A percentile compares a stretch with the other conserved stretches of the same genome.
Evolutionary conservation across 2,797 vertebrate genomes (phyloP).

Genomic region (Amphiprion clarkii): DNA sequence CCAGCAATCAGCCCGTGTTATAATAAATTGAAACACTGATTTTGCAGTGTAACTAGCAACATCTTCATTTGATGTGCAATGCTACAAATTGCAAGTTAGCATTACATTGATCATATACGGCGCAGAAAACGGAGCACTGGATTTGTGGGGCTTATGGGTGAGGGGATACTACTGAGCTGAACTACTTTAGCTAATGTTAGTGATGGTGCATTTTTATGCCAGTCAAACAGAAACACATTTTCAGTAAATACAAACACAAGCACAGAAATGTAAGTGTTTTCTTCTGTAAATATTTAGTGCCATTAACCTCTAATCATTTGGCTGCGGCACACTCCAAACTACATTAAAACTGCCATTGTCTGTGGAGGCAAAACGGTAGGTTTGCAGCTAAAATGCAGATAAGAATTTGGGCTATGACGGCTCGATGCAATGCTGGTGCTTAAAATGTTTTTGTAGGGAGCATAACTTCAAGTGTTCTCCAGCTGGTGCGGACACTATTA

Average conservation of each 20-base stretch:
- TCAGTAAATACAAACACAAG: constrained; percentile 39
- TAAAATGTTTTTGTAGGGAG: background rate
- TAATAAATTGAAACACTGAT: constrained; percentile 2
- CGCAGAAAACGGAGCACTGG: constrained; percentile 28
- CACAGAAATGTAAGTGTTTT: constrained; percentile 17
- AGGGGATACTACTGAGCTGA: constrained; percentile 4
- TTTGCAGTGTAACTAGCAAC: constrained; percentile 3
- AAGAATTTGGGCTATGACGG: background rate
- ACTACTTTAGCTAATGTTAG: constrained; percentile 57
- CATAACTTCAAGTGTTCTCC: background rate
- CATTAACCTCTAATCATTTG: background rate
- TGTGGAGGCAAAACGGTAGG: background rate
- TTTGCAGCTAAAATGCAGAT: background rate
- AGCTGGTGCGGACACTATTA: background rate
- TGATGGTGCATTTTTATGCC: constrained; percentile 58
- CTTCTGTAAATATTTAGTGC: background rate
- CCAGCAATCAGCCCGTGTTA: constrained; percentile 32
- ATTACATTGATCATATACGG: background rate
- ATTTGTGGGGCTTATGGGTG: constrained; percentile 63
- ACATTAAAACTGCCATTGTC: constrained; percentile 24
- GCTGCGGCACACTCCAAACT: constrained; percentile 22
- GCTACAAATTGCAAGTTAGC: background rate
- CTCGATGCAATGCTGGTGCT: background rate
- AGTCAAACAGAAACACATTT: constrained; percentile 44
- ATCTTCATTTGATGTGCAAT: background rate